A percentile compares a stretch with the other conserved stretches of the same genome.
Evolutionary conservation across 2,113 vertebrate genomes (phyloP).

Genomic region (Leucosticte australis): DNA sequence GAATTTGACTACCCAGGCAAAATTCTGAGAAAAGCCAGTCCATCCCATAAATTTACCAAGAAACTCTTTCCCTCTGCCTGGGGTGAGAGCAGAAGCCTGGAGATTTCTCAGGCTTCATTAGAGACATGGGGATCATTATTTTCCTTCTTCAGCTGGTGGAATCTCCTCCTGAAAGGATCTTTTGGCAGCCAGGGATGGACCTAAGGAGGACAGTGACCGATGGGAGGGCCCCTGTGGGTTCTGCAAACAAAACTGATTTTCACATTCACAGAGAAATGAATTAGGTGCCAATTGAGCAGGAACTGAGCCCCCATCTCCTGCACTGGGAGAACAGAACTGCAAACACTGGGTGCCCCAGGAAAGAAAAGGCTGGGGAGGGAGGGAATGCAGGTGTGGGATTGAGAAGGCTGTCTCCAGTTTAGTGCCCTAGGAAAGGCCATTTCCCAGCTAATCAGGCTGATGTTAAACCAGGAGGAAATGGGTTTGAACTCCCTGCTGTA

Average conservation of each 20-base stretch:
- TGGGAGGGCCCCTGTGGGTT: not conserved
- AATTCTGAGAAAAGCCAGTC: not conserved
- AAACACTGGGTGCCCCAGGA: not conserved
- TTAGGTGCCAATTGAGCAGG: not conserved
- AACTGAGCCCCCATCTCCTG: not conserved
- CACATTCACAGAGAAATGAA: not conserved
- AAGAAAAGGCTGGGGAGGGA: not conserved
- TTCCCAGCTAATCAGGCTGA: not conserved
- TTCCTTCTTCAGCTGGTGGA: not conserved
- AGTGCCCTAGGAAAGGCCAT: not conserved
- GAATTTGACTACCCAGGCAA: not conserved
- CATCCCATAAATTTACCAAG: not conserved
- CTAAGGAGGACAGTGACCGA: conserved; percentile 27
- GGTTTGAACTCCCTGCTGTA: fast-evolving
- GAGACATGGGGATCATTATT: not conserved
- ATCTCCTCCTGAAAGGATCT: not conserved
- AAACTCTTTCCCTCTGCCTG: not conserved
- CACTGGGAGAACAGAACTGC: not conserved
- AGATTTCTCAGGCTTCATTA: conserved; percentile 16
- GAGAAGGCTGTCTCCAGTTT: not conserved
- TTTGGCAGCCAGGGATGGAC: not conserved
- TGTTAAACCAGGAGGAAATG: not conserved
- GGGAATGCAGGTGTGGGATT: not conserved
- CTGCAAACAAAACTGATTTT: conserved; percentile 34
- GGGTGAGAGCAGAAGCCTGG: not conserved